Percentiles rank a stretch among this genome's conserved stretches.
These are phyloP conservation scores for Morbakka virulenta DNA, from an alignment of 30 jellyfish, hydroid and myxozoan species.

Conservation along the genomic window DNA sequence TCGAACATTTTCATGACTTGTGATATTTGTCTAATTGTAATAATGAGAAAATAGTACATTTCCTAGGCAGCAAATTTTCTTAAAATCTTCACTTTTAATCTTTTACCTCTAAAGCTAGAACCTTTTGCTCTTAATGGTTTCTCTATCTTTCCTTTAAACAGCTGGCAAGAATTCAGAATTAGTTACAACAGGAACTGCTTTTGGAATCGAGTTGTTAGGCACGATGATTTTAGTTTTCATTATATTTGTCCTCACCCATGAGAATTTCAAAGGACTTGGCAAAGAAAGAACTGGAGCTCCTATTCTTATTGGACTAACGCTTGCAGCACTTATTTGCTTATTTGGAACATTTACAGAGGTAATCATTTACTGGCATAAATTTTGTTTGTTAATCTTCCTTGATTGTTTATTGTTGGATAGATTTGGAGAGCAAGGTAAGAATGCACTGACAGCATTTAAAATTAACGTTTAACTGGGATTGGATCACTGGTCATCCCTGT, in stretches of 20 bases:
- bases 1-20: no score
- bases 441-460: no score
- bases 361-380: not conserved
- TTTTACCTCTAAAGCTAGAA: no score
- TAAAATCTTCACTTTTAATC: no score
- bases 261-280: not conserved
- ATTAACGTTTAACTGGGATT: no score
- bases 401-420: not conserved
- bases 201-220: not conserved
- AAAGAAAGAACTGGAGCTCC: not conserved
- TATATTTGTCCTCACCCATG: not conserved
- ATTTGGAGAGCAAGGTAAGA: no score
- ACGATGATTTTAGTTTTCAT: not conserved
- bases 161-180: not conserved
- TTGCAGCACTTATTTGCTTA: not conserved
- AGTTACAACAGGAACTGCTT: not conserved
- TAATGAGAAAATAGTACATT: no score
- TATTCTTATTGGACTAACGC: not conserved
- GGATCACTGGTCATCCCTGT: no score
- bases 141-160: no score
- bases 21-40: no score
- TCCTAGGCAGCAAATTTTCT: no score
- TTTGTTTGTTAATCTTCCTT: not conserved
- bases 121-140: no score
- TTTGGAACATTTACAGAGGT: not conserved